Evolutionary conservation across 2,888 invertebrate species (phyloP), one percentile per base, ranked within the genome.

Genomic region (Eurytoma californica): DNA sequence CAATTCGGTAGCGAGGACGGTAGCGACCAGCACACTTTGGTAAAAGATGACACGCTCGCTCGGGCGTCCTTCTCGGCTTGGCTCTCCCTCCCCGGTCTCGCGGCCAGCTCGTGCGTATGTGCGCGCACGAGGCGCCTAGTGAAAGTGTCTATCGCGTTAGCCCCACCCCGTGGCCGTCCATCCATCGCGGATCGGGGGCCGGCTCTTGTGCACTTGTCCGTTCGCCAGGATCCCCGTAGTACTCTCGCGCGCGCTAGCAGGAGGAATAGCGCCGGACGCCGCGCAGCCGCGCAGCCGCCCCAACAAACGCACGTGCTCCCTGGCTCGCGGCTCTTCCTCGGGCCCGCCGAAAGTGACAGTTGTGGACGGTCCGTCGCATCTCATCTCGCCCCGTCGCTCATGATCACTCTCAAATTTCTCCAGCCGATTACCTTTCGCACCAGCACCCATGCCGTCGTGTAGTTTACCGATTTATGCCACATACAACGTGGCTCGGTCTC

Each of bases 61-160:
- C 39, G 39, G 39, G 9, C 39, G 39, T 39, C 39, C 39, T 39
- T 39, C 39, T 39, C 39, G 0, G 39, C 14, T 1, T 3, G 2
- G 14, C 47, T 18, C 30, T 55, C 53, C 49, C 55, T 69, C 70
- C 12, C 20, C 57, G 24, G 47, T 14, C n/a, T 3, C 0, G n/a
- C 53, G 14, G 14, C 16, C n/a, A 65, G 63, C 39, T 2, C 39
- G 67, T 51, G 53, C 14, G 24, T 20, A 28, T 9, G 67, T 16
- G 51, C 28, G 68, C 60, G 18, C 39, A n/a, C 66, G 61, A 67
- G 49, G 16, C 63, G 72, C 20, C 73, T 77, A 77, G 80, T 80
- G 80, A 80, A 80, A 80, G 80, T 80, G 77, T 80, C 74, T 68
- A 72, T 61, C 72, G 39, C 18, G 57, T 58, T 51, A 69, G 72